These are phyloP conservation scores for Halocynthia aurantium DNA, from an alignment of 23 tunicate species.

Conservation along the genomic window DNA sequence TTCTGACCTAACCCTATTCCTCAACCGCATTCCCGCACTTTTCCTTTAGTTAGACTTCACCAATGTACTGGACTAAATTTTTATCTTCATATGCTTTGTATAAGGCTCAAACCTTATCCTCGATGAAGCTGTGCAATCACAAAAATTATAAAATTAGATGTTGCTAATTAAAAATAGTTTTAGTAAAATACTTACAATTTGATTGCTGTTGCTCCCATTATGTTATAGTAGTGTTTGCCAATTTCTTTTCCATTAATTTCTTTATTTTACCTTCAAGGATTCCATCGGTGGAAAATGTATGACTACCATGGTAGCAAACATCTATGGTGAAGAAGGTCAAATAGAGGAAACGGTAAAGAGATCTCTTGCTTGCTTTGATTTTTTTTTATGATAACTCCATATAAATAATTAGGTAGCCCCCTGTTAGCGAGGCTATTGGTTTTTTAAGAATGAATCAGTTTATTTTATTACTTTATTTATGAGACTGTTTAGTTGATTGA, in stretches of 20 bases:
- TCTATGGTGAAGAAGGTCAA: slow-evolving; percentile 75
- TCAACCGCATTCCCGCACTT: too few species aligned
- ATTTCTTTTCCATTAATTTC: background rate
- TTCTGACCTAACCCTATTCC: too few species aligned
- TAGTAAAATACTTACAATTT: background rate
- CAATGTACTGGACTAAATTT: too few species aligned
- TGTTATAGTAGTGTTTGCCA: background rate
- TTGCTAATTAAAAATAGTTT: too few species aligned
- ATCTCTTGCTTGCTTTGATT: background rate
- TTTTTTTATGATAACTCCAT: background rate
- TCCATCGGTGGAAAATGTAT: slow-evolving; percentile 84
- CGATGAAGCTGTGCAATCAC: too few species aligned
- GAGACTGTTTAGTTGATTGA: too few species aligned
- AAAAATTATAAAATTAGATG: too few species aligned
- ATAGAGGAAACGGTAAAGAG: slow-evolving; percentile 75
- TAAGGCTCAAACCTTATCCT: too few species aligned
- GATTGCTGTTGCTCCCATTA: background rate
- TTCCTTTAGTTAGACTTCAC: too few species aligned
- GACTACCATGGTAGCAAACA: slow-evolving; percentile 72
- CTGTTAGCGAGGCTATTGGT: background rate
- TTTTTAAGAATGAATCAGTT: background rate
- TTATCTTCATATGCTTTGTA: too few species aligned
- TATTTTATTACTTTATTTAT: background rate
- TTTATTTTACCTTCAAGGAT: slow-evolving; percentile 34
- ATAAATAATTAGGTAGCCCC: background rate